phyloP scores from a whole-genome alignment of 2,113 vertebrate species.

The Sander lucioperca region DNA sequence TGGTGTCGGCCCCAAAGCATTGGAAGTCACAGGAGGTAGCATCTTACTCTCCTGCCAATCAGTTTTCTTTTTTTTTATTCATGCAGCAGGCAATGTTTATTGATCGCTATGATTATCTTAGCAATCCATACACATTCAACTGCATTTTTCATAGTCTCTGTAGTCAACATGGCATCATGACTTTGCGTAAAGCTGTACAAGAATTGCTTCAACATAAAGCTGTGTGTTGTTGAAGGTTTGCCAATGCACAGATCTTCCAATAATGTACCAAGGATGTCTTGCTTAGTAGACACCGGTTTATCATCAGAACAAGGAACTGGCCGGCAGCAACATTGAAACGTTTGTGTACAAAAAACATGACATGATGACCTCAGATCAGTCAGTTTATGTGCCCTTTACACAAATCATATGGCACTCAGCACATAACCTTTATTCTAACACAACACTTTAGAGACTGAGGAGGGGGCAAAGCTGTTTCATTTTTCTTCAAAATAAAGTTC shows the following conservation, averaged over 20 bases:
- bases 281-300: constrained; percentile 31
- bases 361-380: constrained; percentile 43
- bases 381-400: constrained; percentile 55
- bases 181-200: constrained; percentile 48
- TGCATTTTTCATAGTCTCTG: constrained; percentile 66
- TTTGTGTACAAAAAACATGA: constrained; percentile 41
- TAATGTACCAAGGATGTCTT: constrained; percentile 19
- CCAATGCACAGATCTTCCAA: constrained; percentile 34
- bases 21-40: constrained; percentile 82
- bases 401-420: constrained; percentile 55
- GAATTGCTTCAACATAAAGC: constrained; percentile 53
- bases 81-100: constrained; percentile 59
- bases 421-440: constrained; percentile 28
- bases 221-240: constrained; percentile 48
- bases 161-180: not conserved
- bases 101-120: constrained; percentile 76
- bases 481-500: constrained; percentile 35
- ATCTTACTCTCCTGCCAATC: constrained; percentile 82
- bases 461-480: not conserved
- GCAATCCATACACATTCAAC: constrained; percentile 56
- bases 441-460: constrained; percentile 12
- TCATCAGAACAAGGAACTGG: constrained; percentile 31
- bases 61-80: constrained; percentile 55
- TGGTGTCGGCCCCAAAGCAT: constrained; percentile 68
- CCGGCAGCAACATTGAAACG: constrained; percentile 17